Conservation (phyloP, 2,113 vertebrate species). For the Ondatra zibethicus region DNA sequence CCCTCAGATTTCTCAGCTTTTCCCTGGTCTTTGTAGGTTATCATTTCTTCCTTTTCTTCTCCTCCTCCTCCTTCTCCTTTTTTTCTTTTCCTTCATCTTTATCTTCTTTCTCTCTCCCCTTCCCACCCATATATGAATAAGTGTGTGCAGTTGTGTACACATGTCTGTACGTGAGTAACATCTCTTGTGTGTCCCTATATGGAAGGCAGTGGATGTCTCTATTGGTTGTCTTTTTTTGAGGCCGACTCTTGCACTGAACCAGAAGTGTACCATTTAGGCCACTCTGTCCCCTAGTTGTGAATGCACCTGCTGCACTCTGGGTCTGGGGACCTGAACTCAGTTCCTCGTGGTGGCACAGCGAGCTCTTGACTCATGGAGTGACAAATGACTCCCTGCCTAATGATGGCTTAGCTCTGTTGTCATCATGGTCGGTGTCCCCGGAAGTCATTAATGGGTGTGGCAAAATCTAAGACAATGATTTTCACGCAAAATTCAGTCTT, state of each 20-base stretch:
- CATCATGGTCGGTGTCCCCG: neutral
- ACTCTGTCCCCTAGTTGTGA: neutral
- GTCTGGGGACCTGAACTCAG: neutral
- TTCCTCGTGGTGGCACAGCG: neutral
- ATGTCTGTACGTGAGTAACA: too few relatives aligned
- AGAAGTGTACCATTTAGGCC: neutral
- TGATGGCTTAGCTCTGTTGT: slow-evolving; percentile 5
- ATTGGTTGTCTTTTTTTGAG: neutral
- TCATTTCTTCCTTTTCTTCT: neutral
- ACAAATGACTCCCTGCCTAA: neutral
- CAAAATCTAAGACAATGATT: slow-evolving; percentile 3
- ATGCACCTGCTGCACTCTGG: too few relatives aligned
- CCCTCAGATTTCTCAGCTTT: neutral
- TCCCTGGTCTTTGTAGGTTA: neutral
- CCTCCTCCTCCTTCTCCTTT: neutral
- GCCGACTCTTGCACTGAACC: neutral
- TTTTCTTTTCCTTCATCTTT: neutral
- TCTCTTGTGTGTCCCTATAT: neutral
- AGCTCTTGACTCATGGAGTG: neutral
- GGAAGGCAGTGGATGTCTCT: neutral
- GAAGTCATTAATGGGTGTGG: neutral
- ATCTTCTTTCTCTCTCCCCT: neutral
- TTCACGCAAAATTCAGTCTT: slow-evolving; percentile 39
- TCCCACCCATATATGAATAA: neutral
- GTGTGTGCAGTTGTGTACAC: neutral